Evolutionary conservation across 53 echinoderm and acorn worm genomes (phyloP), one percentile per base, ranked within the genome.

Genomic region (Hippasteria phrygiana): DNA sequence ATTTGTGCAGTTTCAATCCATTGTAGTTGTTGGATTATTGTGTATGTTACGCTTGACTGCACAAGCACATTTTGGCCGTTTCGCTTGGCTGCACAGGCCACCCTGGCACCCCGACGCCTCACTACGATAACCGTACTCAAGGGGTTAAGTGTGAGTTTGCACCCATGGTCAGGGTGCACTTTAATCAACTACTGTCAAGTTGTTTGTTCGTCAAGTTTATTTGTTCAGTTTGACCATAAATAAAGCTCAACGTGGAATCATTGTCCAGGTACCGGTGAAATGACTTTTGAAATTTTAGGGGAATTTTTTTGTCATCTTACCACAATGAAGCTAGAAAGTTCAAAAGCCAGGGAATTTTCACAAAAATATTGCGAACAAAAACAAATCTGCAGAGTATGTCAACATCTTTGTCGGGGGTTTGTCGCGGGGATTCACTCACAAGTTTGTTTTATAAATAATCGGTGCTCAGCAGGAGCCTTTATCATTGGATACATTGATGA

Each of bases 371-470:
- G 46, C n/a, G n/a, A n/a, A 45, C n/a, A 24, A 4, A 26, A 59
- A 59, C 16, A 59, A 59, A 18, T 59, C 17, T 7, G 13, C 26
- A 59, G 20, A 7, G 0, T 8, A 59, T 18, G 59, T 59, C 59
- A 59, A 59, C 59, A 59, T 22, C 26, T 59, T 59, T 20, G 59
- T 8, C 22, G 2, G 59, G 59, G 59, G 59, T 59, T 24, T 24
- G 26, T 22, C 59, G 59, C 59, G 59, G 59, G 59, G 59, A 59
- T 59, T 59, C 59, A 59, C 59, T 59, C 17, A 24, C 26, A 59
- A 59, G 22, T 59, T 59, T 59, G 22, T 59, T 8, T 59, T 59
- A n/a, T n/a, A n/a, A 26, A 26, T 26, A 59, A 59, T 26, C 59
- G 8, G 3, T 14, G 14, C n/a, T 17, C 18, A 3, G 3, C 54